Base-by-base conservation (phyloP, 2,797 vertebrate species). In the Enteromius treurensis region DNA sequence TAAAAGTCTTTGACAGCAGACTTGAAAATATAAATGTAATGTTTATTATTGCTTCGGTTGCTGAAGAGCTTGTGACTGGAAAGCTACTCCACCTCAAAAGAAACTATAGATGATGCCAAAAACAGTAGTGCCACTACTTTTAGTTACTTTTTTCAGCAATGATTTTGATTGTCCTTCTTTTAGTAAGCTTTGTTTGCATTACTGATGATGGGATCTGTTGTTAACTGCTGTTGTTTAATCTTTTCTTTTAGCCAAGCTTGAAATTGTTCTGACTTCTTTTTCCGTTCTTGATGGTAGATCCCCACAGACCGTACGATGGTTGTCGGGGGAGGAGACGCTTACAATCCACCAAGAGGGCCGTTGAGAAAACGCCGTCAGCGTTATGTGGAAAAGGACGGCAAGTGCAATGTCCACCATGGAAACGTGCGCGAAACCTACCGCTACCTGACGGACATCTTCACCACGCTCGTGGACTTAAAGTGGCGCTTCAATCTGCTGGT, bases 401-500 rank as follows among this genome's bases (percentile, higher is more conserved):
- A 91, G 83, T 91, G 90, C 80, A 91, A 91, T 58, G 90, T 91
- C 40, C 90, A 90, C 79, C 90, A 91, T 10, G 89, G 87, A 64
- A 92, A 92, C 47, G 90, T 92, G 68, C 87, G 89, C 0, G 89
- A 91, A 79, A 89, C 86, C 0, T 89, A 90, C 65, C 90, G 91
- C 55, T 92, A 91, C 70, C 80, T 92, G 34, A 89, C 84, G 0
- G 91, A 92, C 64, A 90, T 91, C 84, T 92, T 92, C 82, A 92
- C 91, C 34, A 91, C 90, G 1, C 84, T 91, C 5, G 91, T 92
- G 84, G 91, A 92, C 74, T 88, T 90, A 79, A 90, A 87, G 80
- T 92, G 91, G 91, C 89, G 90, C 14, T 88, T 90, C 17, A 91
- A 91, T 84, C 87, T 92, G 32, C 81, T 91, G 80, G 88, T 92